Percentiles rank a stretch among this genome's conserved stretches.
phyloP scores from a whole-genome alignment of 2,113 vertebrate species.

The Sturnus vulgaris region DNA sequence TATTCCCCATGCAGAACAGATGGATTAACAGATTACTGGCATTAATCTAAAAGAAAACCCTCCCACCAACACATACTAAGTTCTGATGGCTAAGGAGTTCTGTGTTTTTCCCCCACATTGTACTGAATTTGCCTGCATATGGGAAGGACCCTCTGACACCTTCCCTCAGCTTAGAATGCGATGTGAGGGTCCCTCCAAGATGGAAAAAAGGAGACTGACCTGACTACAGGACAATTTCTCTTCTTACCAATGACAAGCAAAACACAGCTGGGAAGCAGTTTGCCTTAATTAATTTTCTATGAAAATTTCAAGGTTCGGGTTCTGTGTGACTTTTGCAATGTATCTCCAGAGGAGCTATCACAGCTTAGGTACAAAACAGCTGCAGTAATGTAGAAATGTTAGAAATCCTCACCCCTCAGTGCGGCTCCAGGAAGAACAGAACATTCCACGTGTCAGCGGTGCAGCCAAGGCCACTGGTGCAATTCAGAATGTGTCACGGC shows the following conservation, averaged over 20 bases:
- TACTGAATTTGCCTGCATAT: not conserved
- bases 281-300: not conserved
- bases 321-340: not conserved
- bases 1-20: not conserved
- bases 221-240: not conserved
- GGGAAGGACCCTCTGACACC: not conserved
- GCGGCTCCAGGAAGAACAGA: not conserved
- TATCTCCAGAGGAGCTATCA: not conserved
- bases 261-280: not conserved
- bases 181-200: not conserved
- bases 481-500: fast-evolving
- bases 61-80: not conserved
- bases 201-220: not conserved
- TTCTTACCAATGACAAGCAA: not conserved
- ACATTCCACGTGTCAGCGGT: fast-evolving
- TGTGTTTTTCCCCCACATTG: fast-evolving
- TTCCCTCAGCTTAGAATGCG: not conserved
- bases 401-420: not conserved
- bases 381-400: not conserved
- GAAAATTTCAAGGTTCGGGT: not conserved
- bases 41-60: not conserved
- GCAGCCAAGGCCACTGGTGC: not conserved
- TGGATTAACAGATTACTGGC: not conserved
- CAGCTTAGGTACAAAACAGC: not conserved
- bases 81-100: not conserved